Evolutionary conservation across 2,888 invertebrate genomes (phyloP), one percentile per base, ranked within the genome.

Genomic region (Eilema depressum): DNA sequence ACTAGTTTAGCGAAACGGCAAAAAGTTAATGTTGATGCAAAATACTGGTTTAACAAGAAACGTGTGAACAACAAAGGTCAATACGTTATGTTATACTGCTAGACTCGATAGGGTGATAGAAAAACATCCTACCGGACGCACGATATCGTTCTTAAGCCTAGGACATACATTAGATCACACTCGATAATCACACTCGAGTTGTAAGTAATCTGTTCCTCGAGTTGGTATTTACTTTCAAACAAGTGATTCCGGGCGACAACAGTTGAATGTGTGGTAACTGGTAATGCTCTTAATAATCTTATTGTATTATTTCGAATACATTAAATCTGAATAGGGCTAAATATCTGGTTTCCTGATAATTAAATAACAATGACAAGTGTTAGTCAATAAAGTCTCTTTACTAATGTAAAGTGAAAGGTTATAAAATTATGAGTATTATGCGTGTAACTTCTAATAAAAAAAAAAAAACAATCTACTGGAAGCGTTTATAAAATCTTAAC

Each of bases 1-100:
- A 63, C 37, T 10, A 23, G 33, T 33, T 60, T 33, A 12, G 37
- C 63, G 63, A 25, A 63, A 64, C 30, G 63, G 69, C 68, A 70
- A 73, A 81, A 81, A 80, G 65, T 41, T 61, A 64, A 72, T 74
- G 59, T 26, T 41, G 68, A 67, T 73, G 64, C 75, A 73, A 74
- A 71, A 64, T 61, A 78, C 76, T 70, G 73, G 81, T 81, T 76
- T 41, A 71, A 69, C 70, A 71, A 76, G 76, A 80, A 74, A 71
- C 66, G 68, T 66, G 74, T 68, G 81, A 73, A 73, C 76, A 73
- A 73, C 78, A 82, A 78, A 81, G 81, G 81, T 80, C 78, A 78
- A 72, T 75, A 78, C 67, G 74, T 78, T 81, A 71, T 78, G 73
- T 79, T 76, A 69, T 74, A 74, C 72, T 71, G 71, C 74, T 76